Conservation (phyloP, 2,888 invertebrate genomes). For the Drosophila meridiana region DNA sequence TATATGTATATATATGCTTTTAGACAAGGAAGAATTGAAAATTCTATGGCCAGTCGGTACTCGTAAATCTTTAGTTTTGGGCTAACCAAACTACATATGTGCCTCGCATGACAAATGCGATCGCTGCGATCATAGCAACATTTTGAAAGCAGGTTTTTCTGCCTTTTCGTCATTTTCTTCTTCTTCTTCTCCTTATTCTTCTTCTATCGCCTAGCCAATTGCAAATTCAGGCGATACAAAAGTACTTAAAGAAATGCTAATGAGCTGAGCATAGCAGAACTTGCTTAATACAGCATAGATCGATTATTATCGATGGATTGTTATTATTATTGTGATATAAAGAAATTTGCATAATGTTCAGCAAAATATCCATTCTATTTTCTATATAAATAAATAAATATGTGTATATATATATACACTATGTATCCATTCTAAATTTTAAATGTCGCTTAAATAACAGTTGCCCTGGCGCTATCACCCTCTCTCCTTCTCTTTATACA, state of each 20-base stretch:
- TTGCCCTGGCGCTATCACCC: neutral
- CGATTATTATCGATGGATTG: neutral
- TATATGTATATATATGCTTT: neutral
- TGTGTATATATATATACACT: neutral
- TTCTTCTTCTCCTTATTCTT: neutral
- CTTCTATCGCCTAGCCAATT: neutral
- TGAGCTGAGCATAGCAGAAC: neutral
- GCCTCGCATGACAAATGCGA: conserved; percentile 32
- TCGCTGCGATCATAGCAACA: neutral
- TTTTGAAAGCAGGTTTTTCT: conserved; percentile 2
- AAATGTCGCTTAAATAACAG: neutral
- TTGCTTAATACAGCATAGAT: conserved; percentile 1
- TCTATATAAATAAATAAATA: neutral
- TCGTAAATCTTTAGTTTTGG: conserved; percentile 32
- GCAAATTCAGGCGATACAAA: neutral
- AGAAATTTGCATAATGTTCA: neutral
- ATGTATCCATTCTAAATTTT: neutral
- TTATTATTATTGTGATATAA: neutral
- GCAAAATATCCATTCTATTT: neutral
- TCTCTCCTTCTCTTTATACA: neutral
- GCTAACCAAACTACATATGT: conserved; percentile 18
- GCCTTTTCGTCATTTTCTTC: neutral
- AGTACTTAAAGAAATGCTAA: conserved; percentile 3
- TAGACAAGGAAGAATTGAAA: conserved; percentile 45
- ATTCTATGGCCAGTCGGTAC: conserved; percentile 24